Evolutionary conservation across 2,113 vertebrate genomes (phyloP), one percentile per base, ranked within the genome.

Genomic region (Mellivora capensis): DNA sequence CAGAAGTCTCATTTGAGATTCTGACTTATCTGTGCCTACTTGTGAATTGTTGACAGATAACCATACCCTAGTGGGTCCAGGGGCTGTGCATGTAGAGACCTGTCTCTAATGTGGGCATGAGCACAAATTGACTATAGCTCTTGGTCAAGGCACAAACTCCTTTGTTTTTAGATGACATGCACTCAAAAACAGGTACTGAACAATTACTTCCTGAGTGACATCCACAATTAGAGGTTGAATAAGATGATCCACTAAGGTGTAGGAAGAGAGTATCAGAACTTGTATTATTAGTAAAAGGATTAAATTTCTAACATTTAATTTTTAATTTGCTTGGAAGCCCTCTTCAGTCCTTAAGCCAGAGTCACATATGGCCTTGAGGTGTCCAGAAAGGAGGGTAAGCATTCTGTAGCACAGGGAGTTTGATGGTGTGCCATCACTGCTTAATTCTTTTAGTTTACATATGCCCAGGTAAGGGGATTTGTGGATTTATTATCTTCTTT

Each of bases 371-470:
- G 8, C 31, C 7, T 47, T 47, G 20, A 80, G 34, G 6, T 42
- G 2, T 39, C 34, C 29, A 7, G 42, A 76, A 29, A 20, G 76
- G n/a, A 74, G 15, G 39, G 6, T 91, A 69, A 83, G 23, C 4
- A 42, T 67, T 86, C 18, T 13, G 10, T 23, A 54, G 47, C 39
- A 4, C 4, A 71, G 54, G 84, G 10, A 2, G 23, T 71, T 93
- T 52, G 20, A 10, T 82, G 42, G 7, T n/a, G 0, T 62, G n/a
- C 14, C 11, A 27, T 42, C 2, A 0, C 4, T 76, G 15, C 44
- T 87, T 90, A 79, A 20, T n/a, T 88, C 31, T 88, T 25, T 81
- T 85, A 49, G 52, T 91, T 94, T 89, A 3, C 67, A 12, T 87
- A 14, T 39, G 4, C 0, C 25, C 8, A 84, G 79, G 6, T 80